Evolutionary conservation across 53 echinoderm and acorn worm species (phyloP), one percentile per base, ranked within the genome.

Genomic region (Echinometra lucunter): DNA sequence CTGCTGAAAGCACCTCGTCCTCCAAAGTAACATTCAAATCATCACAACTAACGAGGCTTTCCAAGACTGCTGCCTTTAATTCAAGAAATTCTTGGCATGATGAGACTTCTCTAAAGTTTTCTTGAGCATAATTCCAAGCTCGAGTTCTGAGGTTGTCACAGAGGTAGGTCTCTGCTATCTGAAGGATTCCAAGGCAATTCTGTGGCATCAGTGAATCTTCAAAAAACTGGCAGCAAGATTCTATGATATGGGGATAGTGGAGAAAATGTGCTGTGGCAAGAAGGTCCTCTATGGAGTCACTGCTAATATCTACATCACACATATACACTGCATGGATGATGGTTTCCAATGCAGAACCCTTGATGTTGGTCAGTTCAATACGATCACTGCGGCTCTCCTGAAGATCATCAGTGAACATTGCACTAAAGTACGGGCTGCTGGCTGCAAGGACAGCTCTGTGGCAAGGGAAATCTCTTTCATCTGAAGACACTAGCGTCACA

Each of bases 381-480:
- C 80, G 70, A 53, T 88, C 67, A 11, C 72, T 38, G 21, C 25
- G 69, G 38, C 90, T 75, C 57, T 93, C 92, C 32, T 58, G 80
- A n/a, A 95, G 78, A 94, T 94, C 92, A 55, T 87, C 83, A 1
- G 75, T 91, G 66, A 96, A 95, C 94, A 94, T 95, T 19, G 95
- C 96, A 90, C 67, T 66, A 91, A 98, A 97, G 88, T 97, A 98
- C 2, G 94, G 95, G 83, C 97, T 96, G 91, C 97, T 97, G 18
- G 98, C 98, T 35, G 98, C 98, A 18, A 98, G 95, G 45, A 98
- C 94, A 35, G 95, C 90, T 85, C 94, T 96, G 82, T 98, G 98
- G 91, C 98, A 98, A 27, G 74, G 93, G 82, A 98, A 94, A 21
- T 57, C 88, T 27, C 45, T 92, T 11, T 95, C 95, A 53, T 97